A percentile compares a stretch with the other conserved stretches of the same genome.
Evolutionary conservation across 2,113 vertebrate species (phyloP).

Genomic region (Spermophilus dauricus): DNA sequence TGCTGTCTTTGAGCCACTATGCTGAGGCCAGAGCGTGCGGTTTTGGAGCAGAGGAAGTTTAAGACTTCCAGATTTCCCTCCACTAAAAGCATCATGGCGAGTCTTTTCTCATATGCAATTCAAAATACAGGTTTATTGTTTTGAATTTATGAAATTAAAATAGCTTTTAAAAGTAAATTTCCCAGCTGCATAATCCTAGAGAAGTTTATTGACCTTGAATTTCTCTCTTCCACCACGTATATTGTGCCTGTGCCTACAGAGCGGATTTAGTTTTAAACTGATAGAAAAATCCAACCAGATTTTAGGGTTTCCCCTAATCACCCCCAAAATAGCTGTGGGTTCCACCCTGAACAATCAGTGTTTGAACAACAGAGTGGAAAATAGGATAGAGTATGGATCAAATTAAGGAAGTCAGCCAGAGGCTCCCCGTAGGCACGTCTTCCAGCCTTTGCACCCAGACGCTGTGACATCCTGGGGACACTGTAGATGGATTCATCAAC

Average conservation of each 20-base stretch:
- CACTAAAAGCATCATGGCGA: background rate
- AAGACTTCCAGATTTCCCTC: background rate
- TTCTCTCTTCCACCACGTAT: background rate
- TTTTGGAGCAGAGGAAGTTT: background rate
- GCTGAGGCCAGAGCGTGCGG: background rate
- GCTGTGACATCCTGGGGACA: background rate
- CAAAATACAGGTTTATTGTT: background rate
- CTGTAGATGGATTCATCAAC: fast-evolving
- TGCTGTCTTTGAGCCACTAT: background rate
- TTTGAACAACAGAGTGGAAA: background rate
- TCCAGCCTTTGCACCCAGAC: background rate
- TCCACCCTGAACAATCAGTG: no score
- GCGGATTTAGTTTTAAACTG: background rate
- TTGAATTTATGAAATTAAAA: slow-evolving; percentile 33
- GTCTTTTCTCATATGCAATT: background rate
- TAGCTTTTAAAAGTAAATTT: background rate
- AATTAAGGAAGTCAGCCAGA: background rate
- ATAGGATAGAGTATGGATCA: background rate
- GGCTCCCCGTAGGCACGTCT: fast-evolving
- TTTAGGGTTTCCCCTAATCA: background rate
- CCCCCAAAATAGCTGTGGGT: background rate
- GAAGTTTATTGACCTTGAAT: background rate
- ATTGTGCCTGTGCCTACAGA: background rate
- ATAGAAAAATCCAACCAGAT: background rate
- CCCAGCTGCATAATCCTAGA: background rate